Percentiles rank a stretch among this genome's conserved stretches.
Evolutionary conservation across 2,113 vertebrate genomes (phyloP).

Genomic region (Lycaon pictus): DNA sequence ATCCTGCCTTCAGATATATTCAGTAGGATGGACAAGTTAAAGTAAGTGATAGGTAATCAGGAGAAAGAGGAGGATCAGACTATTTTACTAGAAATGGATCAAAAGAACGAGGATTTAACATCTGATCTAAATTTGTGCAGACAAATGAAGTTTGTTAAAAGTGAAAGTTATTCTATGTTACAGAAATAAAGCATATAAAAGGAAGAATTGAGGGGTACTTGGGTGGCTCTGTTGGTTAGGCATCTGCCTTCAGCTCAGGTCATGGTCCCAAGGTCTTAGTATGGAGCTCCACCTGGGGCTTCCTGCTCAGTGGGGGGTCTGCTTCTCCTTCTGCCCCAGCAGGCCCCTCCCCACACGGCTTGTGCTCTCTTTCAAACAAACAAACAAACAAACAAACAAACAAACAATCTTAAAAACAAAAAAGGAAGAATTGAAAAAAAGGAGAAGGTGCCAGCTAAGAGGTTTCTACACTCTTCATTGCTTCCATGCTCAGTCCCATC

Average conservation of each 20-base stretch:
- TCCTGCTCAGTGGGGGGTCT: neutral
- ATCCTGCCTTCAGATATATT: neutral
- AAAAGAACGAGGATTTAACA: neutral
- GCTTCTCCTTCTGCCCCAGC: neutral
- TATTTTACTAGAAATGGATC: neutral
- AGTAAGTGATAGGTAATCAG: neutral
- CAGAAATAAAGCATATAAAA: neutral
- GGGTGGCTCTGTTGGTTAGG: neutral
- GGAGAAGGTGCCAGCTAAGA: neutral
- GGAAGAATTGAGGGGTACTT: neutral
- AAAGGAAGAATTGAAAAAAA: neutral
- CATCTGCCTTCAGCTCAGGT: neutral
- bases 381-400: neutral
- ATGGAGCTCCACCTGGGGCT: neutral
- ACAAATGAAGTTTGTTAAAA: neutral
- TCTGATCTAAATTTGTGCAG: neutral
- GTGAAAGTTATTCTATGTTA: neutral
- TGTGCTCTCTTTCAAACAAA: neutral
- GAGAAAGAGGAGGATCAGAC: neutral
- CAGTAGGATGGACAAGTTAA: neutral
- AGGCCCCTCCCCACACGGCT: no score
- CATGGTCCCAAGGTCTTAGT: neutral
- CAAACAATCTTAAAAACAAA: neutral
- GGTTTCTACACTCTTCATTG: neutral
- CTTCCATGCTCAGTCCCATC: neutral